Evolutionary conservation across 2,888 invertebrate species (phyloP).

Genomic region (Euzophera pinguis): DNA sequence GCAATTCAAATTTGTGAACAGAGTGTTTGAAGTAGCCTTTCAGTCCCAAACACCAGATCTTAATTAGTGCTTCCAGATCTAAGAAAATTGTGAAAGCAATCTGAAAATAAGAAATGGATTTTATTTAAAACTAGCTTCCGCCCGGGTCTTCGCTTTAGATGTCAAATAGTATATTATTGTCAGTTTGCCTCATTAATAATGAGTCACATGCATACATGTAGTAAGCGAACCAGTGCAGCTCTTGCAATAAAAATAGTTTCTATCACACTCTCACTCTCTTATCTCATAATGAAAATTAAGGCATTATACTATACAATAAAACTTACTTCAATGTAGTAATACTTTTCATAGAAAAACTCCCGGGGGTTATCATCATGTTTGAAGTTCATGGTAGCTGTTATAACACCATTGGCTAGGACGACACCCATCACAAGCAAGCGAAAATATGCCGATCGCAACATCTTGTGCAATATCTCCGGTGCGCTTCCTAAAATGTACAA

Average conservation of each 20-base stretch:
- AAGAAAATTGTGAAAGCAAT: slow-evolving; percentile 96
- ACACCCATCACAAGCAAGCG: slow-evolving; percentile 95
- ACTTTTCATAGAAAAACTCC: slow-evolving; percentile 91
- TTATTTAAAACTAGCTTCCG: background rate
- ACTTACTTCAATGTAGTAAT: slow-evolving; percentile 93
- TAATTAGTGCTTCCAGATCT: slow-evolving; percentile 96
- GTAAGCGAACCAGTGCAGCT: no score
- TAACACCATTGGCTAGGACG: slow-evolving; percentile 96
- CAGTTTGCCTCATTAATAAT: no score
- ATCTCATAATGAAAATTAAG: no score
- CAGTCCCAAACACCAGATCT: slow-evolving; percentile 98
- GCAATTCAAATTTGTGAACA: slow-evolving; percentile 97
- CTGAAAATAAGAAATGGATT: slow-evolving; percentile 55
- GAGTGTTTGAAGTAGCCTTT: slow-evolving; percentile 97
- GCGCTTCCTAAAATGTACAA: slow-evolving; percentile 76
- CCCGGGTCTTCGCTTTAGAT: no score
- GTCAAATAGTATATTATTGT: no score
- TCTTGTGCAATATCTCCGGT: slow-evolving; percentile 90
- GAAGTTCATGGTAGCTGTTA: slow-evolving; percentile 97
- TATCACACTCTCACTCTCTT: no score
- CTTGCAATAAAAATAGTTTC: no score
- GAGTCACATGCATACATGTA: no score
- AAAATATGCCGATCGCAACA: slow-evolving; percentile 94
- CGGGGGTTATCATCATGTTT: slow-evolving; percentile 93
- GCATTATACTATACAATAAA: no score